Percentiles rank a stretch among this genome's conserved stretches.
phyloP scores from a whole-genome alignment of 2,113 vertebrate genomes.

The Pteronura brasiliensis region DNA sequence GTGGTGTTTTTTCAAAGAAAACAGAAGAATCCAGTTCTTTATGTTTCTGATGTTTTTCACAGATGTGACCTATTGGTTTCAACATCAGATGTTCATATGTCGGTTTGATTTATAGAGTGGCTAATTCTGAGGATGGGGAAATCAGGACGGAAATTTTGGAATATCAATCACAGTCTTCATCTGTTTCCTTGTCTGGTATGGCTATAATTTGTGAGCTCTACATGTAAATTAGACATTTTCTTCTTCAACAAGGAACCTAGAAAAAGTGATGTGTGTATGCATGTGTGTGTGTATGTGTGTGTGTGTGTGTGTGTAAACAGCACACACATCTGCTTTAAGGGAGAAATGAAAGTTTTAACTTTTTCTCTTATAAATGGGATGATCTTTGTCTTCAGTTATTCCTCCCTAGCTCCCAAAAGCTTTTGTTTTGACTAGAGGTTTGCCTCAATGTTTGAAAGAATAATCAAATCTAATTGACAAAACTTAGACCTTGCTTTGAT shows the following conservation, averaged over 20 bases:
- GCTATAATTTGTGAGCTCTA: constrained; percentile 61
- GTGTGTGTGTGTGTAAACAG: not conserved
- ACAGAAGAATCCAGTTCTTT: constrained; percentile 65
- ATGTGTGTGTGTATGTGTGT: not conserved
- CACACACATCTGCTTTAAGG: constrained; percentile 14
- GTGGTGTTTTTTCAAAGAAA: constrained; percentile 58
- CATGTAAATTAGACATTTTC: constrained; percentile 67
- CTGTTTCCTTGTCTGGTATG: constrained; percentile 65
- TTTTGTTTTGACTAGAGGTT: constrained; percentile 7
- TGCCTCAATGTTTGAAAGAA: not conserved
- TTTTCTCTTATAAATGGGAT: not conserved
- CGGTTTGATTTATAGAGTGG: constrained; percentile 76
- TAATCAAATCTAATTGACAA: not conserved
- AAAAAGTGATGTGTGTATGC: not conserved
- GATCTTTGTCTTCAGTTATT: constrained; percentile 16
- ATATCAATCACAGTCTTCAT: constrained; percentile 73
- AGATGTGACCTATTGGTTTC: constrained; percentile 77
- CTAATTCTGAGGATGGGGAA: constrained; percentile 74
- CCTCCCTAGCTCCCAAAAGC: not conserved
- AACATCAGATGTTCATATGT: constrained; percentile 70
- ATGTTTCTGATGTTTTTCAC: constrained; percentile 74
- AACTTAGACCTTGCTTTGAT: not conserved
- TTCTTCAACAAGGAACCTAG: constrained; percentile 49
- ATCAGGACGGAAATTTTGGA: constrained; percentile 68
- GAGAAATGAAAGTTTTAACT: constrained; percentile 9